phyloP scores from a whole-genome alignment of 2,113 vertebrate genomes.

The Oreotrochilus melanogaster region DNA sequence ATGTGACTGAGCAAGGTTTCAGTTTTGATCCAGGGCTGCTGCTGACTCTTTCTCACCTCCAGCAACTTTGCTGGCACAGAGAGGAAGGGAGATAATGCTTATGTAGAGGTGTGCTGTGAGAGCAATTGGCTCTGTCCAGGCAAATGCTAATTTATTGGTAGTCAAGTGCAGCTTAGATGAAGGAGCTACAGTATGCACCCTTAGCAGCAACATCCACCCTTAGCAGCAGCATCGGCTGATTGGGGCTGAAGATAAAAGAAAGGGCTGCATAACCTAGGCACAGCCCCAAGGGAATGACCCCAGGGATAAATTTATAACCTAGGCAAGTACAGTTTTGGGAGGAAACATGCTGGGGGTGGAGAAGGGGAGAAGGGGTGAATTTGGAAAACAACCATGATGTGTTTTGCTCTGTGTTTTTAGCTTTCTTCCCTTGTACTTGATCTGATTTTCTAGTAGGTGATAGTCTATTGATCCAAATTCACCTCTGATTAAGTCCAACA shows the following conservation, averaged over 20 bases:
- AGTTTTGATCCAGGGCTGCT: neutral
- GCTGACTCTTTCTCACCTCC: neutral
- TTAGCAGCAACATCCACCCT: neutral
- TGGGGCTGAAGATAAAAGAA: neutral
- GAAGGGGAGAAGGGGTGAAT: neutral
- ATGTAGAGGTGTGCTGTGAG: neutral
- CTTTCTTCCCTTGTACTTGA: neutral
- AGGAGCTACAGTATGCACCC: neutral
- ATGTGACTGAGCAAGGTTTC: neutral
- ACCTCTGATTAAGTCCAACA: slow-evolving; percentile 44
- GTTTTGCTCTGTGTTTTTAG: slow-evolving; percentile 20
- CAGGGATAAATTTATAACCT: neutral
- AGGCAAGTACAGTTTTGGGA: neutral
- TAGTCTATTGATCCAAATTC: slow-evolving; percentile 57
- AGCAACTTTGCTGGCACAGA: neutral
- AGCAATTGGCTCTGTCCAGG: neutral
- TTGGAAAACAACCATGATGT: neutral
- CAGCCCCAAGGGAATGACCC: neutral
- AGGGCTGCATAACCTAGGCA: neutral
- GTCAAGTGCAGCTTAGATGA: neutral
- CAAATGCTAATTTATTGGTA: slow-evolving; percentile 1
- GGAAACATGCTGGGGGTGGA: neutral
- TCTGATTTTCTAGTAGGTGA: slow-evolving; percentile 38
- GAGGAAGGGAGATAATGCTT: neutral
- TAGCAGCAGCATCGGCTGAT: neutral